Percentiles rank a stretch among this genome's conserved stretches.
Evolutionary conservation across 92 coral and sea anemone genomes (phyloP).

Genomic region (Porites rus): DNA sequence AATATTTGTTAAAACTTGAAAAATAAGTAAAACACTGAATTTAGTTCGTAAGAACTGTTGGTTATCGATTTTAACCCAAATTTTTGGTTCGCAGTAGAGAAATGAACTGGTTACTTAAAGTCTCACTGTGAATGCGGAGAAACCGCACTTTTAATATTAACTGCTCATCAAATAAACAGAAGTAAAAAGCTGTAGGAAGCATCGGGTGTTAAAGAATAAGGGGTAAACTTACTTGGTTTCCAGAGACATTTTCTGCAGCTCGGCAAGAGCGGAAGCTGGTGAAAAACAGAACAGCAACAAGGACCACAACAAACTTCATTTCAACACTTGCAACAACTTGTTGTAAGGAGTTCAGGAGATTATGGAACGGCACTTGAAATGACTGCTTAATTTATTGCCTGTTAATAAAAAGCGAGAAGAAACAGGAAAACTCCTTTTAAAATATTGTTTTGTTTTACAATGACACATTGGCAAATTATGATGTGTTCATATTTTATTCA

Average conservation of each 20-base stretch:
- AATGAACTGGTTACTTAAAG: no score
- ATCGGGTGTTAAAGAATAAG: no score
- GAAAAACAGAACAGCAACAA: background rate
- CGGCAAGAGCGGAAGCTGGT: background rate
- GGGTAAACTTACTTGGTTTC: background rate
- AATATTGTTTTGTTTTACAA: no score
- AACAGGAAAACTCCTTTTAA: background rate
- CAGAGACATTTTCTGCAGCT: background rate
- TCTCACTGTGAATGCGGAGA: no score
- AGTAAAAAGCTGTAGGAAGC: background rate
- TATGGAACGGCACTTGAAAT: background rate
- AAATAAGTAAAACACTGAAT: no score
- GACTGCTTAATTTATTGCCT: background rate
- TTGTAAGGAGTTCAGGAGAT: background rate
- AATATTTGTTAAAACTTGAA: no score
- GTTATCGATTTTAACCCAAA: no score
- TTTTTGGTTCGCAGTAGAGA: no score
- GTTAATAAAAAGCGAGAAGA: background rate
- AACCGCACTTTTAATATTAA: no score
- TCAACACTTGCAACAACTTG: background rate
- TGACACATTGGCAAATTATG: background rate
- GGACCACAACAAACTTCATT: background rate
- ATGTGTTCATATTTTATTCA: background rate
- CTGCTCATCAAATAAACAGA: background rate
- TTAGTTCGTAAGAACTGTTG: no score